Percentiles rank a stretch among this genome's conserved stretches.
phyloP scores from a whole-genome alignment of 2,113 vertebrate species.

The Urocynchramus pylzowi region DNA sequence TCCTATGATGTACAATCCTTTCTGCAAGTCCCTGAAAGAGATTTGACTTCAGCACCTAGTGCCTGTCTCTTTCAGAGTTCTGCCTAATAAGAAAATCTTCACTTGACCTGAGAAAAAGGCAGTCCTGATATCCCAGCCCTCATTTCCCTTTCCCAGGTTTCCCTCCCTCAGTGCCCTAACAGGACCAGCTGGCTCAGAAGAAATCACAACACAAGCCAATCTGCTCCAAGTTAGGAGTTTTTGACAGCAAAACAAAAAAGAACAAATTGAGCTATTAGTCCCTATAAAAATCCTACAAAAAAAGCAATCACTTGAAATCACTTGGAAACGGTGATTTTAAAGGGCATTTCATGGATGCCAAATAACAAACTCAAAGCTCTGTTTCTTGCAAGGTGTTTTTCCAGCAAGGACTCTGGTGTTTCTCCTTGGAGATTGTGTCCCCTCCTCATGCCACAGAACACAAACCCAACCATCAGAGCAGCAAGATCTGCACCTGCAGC shows the following conservation, averaged over 20 bases:
- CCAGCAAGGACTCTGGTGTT: background rate
- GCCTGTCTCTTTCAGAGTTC: background rate
- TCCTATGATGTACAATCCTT: background rate
- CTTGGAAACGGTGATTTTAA: background rate
- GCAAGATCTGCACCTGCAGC: background rate
- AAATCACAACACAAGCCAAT: background rate
- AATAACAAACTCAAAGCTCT: background rate
- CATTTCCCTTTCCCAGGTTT: background rate
- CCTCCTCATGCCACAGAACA: background rate
- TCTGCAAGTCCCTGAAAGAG: background rate
- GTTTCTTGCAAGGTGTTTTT: background rate
- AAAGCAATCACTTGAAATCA: background rate
- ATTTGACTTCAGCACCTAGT: background rate
- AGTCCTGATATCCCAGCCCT: background rate
- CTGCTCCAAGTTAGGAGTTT: background rate
- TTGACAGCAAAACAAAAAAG: background rate
- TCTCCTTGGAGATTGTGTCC: accelerated
- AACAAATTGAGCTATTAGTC: background rate
- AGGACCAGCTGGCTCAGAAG: background rate
- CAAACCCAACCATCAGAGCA: background rate
- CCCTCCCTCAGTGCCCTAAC: background rate
- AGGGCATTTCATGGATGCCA: background rate
- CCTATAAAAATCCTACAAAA: background rate
- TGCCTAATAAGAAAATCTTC: background rate
- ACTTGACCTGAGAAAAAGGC: background rate